These are phyloP conservation scores for Campoplex capitator DNA, from an alignment of 2,888 invertebrate genomes.

Conservation along the genomic window DNA sequence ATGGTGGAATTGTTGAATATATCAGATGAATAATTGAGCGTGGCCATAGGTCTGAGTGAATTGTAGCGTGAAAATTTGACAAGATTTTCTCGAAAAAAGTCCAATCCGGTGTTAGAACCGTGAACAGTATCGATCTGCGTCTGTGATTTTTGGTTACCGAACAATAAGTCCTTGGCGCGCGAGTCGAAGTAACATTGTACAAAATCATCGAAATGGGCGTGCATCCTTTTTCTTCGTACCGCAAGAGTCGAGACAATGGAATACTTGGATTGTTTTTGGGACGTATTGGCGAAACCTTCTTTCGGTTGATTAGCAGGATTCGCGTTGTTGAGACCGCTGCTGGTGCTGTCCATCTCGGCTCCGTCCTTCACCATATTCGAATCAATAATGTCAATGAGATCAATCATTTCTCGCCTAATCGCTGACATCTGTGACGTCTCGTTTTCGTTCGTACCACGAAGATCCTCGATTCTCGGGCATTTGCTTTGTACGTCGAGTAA, in stretches of 20 bases:
- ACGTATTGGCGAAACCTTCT: slow-evolving; percentile 69
- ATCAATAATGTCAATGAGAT: slow-evolving; percentile 86
- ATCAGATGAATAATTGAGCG: slow-evolving; percentile 95
- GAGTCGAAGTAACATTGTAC: slow-evolving; percentile 94
- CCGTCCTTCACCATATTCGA: slow-evolving; percentile 83
- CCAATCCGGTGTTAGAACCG: slow-evolving; percentile 86
- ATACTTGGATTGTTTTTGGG: slow-evolving; percentile 74
- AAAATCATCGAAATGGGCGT: slow-evolving; percentile 95
- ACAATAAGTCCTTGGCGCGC: slow-evolving; percentile 90
- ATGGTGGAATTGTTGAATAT: slow-evolving; percentile 94
- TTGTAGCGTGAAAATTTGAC: slow-evolving; percentile 94
- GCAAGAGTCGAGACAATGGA: slow-evolving; percentile 86
- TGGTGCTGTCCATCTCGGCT: neutral
- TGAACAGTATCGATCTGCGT: slow-evolving; percentile 72
- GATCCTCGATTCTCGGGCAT: slow-evolving; percentile 87
- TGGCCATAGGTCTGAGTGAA: slow-evolving; percentile 92
- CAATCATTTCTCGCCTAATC: slow-evolving; percentile 86
- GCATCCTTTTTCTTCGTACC: slow-evolving; percentile 90
- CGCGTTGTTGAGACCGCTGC: neutral
- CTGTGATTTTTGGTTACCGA: slow-evolving; percentile 83
- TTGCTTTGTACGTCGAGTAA: slow-evolving; percentile 86
- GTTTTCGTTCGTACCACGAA: slow-evolving; percentile 84
- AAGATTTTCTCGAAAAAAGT: slow-evolving; percentile 93
- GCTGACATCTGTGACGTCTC: slow-evolving; percentile 86
- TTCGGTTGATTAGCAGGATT: slow-evolving; percentile 64